Evolutionary conservation across 1,140 invertebrate species (phyloP).

Genomic region (Solenopsis fugax): DNA sequence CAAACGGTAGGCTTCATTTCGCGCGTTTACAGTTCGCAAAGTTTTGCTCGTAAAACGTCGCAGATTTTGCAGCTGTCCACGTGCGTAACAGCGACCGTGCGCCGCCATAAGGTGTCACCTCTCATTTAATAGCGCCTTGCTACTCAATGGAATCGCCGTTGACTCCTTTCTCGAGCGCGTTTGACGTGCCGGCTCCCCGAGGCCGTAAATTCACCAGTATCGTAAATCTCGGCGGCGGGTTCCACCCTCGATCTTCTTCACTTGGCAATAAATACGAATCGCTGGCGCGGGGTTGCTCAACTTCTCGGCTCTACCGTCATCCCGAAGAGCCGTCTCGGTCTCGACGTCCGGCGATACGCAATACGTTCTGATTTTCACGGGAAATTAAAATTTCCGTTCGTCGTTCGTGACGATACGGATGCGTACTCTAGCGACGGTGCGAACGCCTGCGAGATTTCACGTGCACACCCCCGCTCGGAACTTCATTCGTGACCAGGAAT

Average conservation of each 20-base stretch:
- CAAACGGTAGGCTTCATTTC: not conserved
- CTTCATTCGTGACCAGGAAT: slow-evolving; percentile 69
- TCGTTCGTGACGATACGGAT: not conserved
- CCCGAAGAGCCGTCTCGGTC: not conserved
- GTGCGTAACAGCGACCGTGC: not conserved
- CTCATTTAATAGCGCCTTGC: slow-evolving; percentile 56
- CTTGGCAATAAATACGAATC: slow-evolving; percentile 76
- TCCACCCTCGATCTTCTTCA: slow-evolving; percentile 59
- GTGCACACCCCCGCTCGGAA: slow-evolving; percentile 56
- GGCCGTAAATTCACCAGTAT: slow-evolving; percentile 60
- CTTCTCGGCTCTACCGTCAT: slow-evolving; percentile 27
- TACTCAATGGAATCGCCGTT: slow-evolving; percentile 63
- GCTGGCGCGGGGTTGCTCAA: slow-evolving; percentile 45
- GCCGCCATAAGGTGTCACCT: slow-evolving; percentile 31
- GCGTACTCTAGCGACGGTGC: not conserved
- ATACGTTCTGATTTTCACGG: slow-evolving; percentile 71
- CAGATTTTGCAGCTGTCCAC: not conserved
- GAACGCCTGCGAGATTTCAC: slow-evolving; percentile 65
- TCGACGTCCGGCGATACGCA: slow-evolving; percentile 35
- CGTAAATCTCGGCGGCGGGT: slow-evolving; percentile 67
- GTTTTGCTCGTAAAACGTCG: slow-evolving; percentile 5
- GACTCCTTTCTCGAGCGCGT: slow-evolving; percentile 47
- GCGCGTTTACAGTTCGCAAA: not conserved
- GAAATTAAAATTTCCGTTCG: slow-evolving; percentile 75
- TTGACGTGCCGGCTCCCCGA: slow-evolving; percentile 44